Evolutionary conservation across 2,888 invertebrate genomes (phyloP).

Genomic region (Netelia inedita): DNA sequence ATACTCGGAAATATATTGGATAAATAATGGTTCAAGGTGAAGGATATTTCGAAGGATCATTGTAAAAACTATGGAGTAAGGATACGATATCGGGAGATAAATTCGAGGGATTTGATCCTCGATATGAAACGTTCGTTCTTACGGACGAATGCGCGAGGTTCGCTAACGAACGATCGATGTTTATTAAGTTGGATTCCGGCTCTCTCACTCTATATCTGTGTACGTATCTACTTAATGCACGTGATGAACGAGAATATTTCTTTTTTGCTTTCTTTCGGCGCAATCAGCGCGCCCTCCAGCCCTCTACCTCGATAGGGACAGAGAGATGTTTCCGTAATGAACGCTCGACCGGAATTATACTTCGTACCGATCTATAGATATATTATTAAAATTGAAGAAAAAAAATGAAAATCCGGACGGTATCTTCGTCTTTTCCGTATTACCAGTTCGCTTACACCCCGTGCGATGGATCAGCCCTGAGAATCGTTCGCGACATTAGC

Average conservation of each 20-base stretch:
- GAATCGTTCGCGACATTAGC: conserved; percentile 38
- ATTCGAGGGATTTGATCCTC: conserved; percentile 7
- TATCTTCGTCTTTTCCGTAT: conserved; percentile 7
- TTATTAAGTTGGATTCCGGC: conserved; percentile 35
- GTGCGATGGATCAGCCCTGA: conserved; percentile 13
- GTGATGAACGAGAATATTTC: conserved; percentile 40
- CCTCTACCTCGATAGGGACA: not conserved
- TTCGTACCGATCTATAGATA: not conserved
- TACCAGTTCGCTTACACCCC: conserved; percentile 23
- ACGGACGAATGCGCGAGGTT: not conserved
- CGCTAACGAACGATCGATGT: conserved; percentile 50
- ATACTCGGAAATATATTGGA: no score
- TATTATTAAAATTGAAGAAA: not conserved
- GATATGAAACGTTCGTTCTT: conserved; percentile 2
- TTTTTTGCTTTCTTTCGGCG: conserved; percentile 27
- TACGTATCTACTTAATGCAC: conserved; percentile 31
- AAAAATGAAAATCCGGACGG: not conserved
- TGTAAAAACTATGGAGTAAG: not conserved
- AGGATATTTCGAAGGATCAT: no score
- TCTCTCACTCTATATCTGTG: not conserved
- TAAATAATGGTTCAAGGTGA: no score
- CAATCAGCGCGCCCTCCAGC: conserved; percentile 46
- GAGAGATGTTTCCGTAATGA: conserved; percentile 41
- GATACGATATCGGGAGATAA: not conserved
- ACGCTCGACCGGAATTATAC: conserved; percentile 30